Evolutionary conservation across 2,888 invertebrate species (phyloP).

Genomic region (Orthosia gracilis): DNA sequence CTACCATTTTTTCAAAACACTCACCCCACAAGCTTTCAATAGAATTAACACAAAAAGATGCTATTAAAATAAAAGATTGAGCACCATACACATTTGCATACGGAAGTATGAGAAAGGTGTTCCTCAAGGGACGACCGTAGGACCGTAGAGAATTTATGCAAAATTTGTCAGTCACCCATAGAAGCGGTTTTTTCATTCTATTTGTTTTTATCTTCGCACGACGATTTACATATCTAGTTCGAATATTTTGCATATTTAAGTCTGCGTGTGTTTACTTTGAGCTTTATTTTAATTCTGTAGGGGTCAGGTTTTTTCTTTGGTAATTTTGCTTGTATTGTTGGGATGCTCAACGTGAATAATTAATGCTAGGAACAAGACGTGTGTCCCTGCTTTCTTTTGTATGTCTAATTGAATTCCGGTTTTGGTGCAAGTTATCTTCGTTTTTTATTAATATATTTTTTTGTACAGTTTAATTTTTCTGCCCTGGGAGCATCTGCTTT

Average conservation of each 20-base stretch:
- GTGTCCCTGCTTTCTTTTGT: slow-evolving; percentile 88
- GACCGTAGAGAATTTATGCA: slow-evolving; percentile 83
- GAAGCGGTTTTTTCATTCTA: slow-evolving; percentile 89
- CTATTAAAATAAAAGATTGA: slow-evolving; percentile 91
- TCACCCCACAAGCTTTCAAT: slow-evolving; percentile 82
- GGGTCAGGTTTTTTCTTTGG: slow-evolving; percentile 87
- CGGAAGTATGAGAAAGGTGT: slow-evolving; percentile 86
- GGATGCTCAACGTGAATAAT: slow-evolving; percentile 84
- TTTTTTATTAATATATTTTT: slow-evolving; percentile 85
- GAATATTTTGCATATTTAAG: slow-evolving; percentile 88
- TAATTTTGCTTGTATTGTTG: slow-evolving; percentile 83
- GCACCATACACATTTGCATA: slow-evolving; percentile 88
- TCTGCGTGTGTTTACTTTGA: slow-evolving; percentile 86
- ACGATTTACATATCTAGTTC: slow-evolving; percentile 90
- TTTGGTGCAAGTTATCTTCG: slow-evolving; percentile 87
- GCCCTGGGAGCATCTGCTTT: slow-evolving; percentile 86
- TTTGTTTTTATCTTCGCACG: slow-evolving; percentile 89
- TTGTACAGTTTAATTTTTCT: slow-evolving; percentile 79
- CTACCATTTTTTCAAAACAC: slow-evolving; percentile 77
- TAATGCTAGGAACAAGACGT: slow-evolving; percentile 85
- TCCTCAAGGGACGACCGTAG: slow-evolving; percentile 79
- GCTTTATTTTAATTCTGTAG: slow-evolving; percentile 88
- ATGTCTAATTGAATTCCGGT: slow-evolving; percentile 89
- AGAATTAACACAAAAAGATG: slow-evolving; percentile 88
- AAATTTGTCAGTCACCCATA: slow-evolving; percentile 88